These are phyloP conservation scores for Pseudomyrmex concolor DNA, from an alignment of 1,140 invertebrate species.

Conservation along the genomic window DNA sequence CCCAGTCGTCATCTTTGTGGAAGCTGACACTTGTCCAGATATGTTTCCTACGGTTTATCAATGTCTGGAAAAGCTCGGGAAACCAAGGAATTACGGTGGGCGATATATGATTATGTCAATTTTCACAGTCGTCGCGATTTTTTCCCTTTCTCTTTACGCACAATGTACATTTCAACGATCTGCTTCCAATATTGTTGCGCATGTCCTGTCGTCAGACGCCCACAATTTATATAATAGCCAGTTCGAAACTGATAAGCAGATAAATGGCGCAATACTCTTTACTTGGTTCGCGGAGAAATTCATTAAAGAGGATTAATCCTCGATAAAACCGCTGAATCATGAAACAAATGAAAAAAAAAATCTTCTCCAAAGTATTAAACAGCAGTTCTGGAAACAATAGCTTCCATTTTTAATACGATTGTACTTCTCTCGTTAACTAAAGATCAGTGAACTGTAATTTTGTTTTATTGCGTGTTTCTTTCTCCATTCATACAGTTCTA, in stretches of 20 bases:
- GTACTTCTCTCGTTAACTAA: conserved; percentile 17
- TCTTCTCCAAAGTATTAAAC: background rate
- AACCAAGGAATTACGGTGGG: conserved; percentile 81
- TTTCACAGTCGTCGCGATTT: conserved; percentile 8
- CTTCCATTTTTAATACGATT: conserved; percentile 28
- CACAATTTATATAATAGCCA: background rate
- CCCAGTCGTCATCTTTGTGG: conserved; percentile 85
- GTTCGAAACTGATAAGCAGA: conserved; percentile 17
- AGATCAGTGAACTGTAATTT: conserved; percentile 11
- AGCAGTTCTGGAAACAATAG: conserved; percentile 8
- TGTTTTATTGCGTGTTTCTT: background rate
- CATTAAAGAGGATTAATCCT: conserved; percentile 21
- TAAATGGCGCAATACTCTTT: background rate
- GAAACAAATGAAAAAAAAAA: background rate
- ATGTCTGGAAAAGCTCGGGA: conserved; percentile 79
- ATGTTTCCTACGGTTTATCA: conserved; percentile 83
- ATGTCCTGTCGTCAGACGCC: background rate
- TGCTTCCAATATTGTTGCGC: conserved; percentile 7
- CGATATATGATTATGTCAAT: background rate
- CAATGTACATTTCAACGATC: background rate
- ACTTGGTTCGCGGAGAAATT: background rate
- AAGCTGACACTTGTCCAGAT: conserved; percentile 81
- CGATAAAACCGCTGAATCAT: conserved; percentile 17
- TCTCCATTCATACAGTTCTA: conserved; percentile 14
- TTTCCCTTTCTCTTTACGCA: background rate